Evolutionary conservation across 2,113 vertebrate genomes (phyloP).

Genomic region (Sinocyclocheilus grahami): DNA sequence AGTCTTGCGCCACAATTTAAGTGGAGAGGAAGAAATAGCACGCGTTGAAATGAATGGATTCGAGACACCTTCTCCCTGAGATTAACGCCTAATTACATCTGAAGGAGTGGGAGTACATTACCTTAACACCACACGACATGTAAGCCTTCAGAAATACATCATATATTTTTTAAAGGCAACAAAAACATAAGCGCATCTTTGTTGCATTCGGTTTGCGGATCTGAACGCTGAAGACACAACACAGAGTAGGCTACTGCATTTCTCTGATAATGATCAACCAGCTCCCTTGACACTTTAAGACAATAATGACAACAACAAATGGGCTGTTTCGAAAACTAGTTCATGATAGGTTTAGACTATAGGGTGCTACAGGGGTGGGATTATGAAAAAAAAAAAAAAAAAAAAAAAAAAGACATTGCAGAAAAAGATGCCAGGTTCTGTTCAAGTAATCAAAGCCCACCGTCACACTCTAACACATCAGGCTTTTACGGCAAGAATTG

Average conservation of each 20-base stretch:
- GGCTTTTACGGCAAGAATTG: too few species aligned
- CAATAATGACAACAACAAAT: constrained; percentile 11
- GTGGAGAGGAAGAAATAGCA: constrained; percentile 11
- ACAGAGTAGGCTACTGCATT: not conserved
- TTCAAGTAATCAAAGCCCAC: too few species aligned
- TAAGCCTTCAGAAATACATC: constrained; percentile 5
- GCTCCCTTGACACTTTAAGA: constrained; percentile 30
- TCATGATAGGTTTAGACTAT: constrained; percentile 20
- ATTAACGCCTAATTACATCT: constrained; percentile 20
- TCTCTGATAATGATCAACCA: constrained; percentile 12
- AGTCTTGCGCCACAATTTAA: constrained; percentile 20
- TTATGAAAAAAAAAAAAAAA: constrained; percentile 5
- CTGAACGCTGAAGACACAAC: not conserved
- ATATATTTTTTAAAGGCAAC: constrained; percentile 13
- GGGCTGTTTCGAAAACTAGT: constrained; percentile 1
- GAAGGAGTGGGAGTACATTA: constrained; percentile 13
- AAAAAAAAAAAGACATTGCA: too few species aligned
- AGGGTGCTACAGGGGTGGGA: constrained; percentile 20
- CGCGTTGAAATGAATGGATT: not conserved
- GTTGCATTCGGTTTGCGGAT: not conserved
- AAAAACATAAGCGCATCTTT: constrained; percentile 5
- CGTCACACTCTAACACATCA: too few species aligned
- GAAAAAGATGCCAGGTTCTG: too few species aligned
- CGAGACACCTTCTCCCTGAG: not conserved
- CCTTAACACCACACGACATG: not conserved